phyloP scores from a whole-genome alignment of 2,888 invertebrate species.

The Lithophane socia region DNA sequence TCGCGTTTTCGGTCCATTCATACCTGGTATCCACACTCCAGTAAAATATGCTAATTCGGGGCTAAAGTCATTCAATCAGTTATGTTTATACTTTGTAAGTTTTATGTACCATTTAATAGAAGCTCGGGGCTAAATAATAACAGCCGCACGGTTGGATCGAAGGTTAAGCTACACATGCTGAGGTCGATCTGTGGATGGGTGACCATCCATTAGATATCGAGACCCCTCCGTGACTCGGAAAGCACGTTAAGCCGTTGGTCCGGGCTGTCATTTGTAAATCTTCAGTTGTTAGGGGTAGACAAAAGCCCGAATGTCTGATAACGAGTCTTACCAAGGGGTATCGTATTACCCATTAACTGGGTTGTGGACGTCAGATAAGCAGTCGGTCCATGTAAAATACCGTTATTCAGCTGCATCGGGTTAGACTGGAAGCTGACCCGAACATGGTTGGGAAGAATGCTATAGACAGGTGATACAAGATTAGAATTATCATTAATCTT shows the following conservation, averaged over 20 bases:
- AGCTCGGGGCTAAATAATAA: not conserved
- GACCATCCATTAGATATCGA: not conserved
- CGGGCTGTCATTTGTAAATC: not conserved
- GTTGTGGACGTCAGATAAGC: not conserved
- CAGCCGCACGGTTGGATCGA: not conserved
- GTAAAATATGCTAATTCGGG: not conserved
- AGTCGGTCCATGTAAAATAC: not conserved
- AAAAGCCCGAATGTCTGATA: not conserved
- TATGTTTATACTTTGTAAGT: not conserved
- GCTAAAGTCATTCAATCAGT: not conserved
- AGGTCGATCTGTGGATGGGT: not conserved
- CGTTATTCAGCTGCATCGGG: not conserved
- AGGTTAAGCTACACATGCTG: not conserved
- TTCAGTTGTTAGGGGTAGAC: not conserved
- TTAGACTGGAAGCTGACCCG: not conserved
- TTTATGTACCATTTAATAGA: not conserved
- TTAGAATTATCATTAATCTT: not conserved
- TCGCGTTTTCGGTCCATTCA: slow-evolving; percentile 27
- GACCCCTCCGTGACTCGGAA: not conserved
- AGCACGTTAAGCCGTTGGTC: not conserved
- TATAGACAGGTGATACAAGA: not conserved
- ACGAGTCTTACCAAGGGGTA: not conserved
- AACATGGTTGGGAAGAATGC: not conserved
- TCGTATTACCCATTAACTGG: not conserved
- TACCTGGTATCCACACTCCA: not conserved